Evolutionary conservation across 1,140 invertebrate species (phyloP).

Genomic region (Diachasma alloeum): DNA sequence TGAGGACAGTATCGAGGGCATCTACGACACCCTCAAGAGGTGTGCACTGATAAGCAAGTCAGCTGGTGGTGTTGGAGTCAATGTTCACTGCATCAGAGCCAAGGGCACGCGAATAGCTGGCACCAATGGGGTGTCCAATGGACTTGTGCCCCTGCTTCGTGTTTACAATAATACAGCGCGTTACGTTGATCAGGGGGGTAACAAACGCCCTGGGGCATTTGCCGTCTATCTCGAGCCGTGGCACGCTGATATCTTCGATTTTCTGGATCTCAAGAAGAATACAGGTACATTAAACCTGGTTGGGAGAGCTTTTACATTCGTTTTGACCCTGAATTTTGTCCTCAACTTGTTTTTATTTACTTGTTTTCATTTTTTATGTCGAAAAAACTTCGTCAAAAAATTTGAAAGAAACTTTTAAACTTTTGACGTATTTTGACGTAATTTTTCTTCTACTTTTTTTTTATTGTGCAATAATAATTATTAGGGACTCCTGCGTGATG

Average conservation of each 20-base stretch:
- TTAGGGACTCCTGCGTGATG: too few relatives aligned
- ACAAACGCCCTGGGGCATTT: constrained; percentile 98
- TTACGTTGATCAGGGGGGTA: constrained; percentile 98
- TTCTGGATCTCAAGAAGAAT: constrained; percentile 93
- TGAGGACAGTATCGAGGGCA: constrained; percentile 98
- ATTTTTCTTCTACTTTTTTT: too few relatives aligned
- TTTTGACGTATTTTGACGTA: too few relatives aligned
- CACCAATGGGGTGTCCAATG: constrained; percentile 95
- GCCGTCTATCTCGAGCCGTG: constrained; percentile 98
- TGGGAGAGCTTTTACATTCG: too few relatives aligned
- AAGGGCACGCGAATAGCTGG: constrained; percentile 92
- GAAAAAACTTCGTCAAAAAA: too few relatives aligned
- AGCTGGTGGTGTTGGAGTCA: constrained; percentile 96
- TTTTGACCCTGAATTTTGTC: too few relatives aligned
- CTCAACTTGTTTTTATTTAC: too few relatives aligned
- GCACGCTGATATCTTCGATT: constrained; percentile 98
- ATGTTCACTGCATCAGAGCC: constrained; percentile 95
- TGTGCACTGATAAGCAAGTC: constrained; percentile 97
- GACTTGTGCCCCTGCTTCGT: constrained; percentile 95
- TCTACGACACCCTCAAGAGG: constrained; percentile 93
- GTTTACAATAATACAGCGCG: constrained; percentile 96
- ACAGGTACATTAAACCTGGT: too few relatives aligned
- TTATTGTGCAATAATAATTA: too few relatives aligned
- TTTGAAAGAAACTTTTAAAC: too few relatives aligned
- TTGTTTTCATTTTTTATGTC: too few relatives aligned